Base-by-base conservation (phyloP, 2,888 invertebrate genomes). In the Balanococcus diminutus region DNA sequence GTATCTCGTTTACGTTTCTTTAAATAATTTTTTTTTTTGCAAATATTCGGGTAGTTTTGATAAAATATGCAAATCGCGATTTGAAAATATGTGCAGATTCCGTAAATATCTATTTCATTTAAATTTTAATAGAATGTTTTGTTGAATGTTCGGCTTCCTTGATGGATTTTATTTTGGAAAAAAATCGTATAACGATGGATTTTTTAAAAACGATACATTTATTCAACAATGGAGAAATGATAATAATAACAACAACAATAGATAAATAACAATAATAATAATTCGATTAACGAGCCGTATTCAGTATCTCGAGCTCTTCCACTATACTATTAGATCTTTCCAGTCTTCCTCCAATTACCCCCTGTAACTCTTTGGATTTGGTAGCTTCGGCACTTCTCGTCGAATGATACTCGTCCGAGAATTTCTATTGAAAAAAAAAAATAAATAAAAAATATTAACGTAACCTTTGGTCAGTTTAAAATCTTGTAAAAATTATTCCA, bases 321-420 rank as follows among this genome's bases (percentile, higher is more conserved):
- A 95, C 94, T 91, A 96, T 94, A 92, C 95, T 95, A 90, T 94
- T 95, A 87, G 96, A 96, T 90, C 96, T 91, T 88, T 93, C 91
- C 87, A 94, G 91, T 16, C 92, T 90, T 5, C 91, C 89, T 87
- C 91, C 91, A 88, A 91, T 91, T 56, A 92, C 92, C 42, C 93
- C 91, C 87, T 92, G 31, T 51, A 87, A 39, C 83, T 87, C 87
- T 86, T 81, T 86, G 0, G 87, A 87, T 0, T 86, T 86, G 11
- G 86, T 87, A 31, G 87, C 86, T 31, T 67, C 67, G 39, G 86
- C 67, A 28, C 82, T 86, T 25, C 82, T 82, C 46, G 85, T 87
- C 42, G 86, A 84, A 81, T 87, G 87, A 75, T 87, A 87, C 14
- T 87, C 87, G 14, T 87, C 86, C n/a, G 87, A 84, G 28, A 84